Conservation (phyloP, 1,140 invertebrate genomes). For the Drosophila arizonae region DNA sequence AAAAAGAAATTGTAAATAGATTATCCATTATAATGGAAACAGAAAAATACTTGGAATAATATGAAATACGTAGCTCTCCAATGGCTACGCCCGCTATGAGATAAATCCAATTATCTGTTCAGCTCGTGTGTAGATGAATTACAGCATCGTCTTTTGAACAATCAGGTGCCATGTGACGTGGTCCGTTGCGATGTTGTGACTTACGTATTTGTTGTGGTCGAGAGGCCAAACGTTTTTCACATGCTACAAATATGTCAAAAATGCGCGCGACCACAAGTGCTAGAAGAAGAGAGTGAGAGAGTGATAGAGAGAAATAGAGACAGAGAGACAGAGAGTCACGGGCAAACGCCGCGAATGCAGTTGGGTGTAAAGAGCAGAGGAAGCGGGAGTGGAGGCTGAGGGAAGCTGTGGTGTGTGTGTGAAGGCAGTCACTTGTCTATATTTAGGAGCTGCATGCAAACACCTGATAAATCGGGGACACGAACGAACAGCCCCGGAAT, state of each 20-base stretch:
- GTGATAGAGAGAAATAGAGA: neutral
- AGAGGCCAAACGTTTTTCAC: slow-evolving; percentile 35
- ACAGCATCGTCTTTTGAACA: neutral
- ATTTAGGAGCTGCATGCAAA: slow-evolving; percentile 61
- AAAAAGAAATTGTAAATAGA: no score
- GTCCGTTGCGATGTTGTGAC: slow-evolving; percentile 10
- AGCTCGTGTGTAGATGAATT: no score
- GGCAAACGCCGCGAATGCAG: slow-evolving; percentile 44
- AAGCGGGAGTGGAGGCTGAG: slow-evolving; percentile 1
- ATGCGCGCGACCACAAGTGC: slow-evolving; percentile 50
- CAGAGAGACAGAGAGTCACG: neutral
- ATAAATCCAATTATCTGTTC: no score
- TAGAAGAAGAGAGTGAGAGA: neutral
- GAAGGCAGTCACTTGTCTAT: slow-evolving; percentile 31
- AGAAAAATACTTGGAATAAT: no score
- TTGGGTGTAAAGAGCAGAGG: neutral
- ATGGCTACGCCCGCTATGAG: no score
- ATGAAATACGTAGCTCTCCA: no score
- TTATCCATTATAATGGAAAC: no score
- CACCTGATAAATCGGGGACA: slow-evolving; percentile 78
- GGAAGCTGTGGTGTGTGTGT: neutral
- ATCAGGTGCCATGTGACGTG: slow-evolving; percentile 13
- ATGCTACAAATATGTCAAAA: slow-evolving; percentile 64
- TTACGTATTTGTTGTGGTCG: slow-evolving; percentile 12
- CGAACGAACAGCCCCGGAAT: slow-evolving; percentile 36